These are phyloP conservation scores for Trinectes maculatus DNA, from an alignment of 2,113 vertebrate species.

Conservation along the genomic window DNA sequence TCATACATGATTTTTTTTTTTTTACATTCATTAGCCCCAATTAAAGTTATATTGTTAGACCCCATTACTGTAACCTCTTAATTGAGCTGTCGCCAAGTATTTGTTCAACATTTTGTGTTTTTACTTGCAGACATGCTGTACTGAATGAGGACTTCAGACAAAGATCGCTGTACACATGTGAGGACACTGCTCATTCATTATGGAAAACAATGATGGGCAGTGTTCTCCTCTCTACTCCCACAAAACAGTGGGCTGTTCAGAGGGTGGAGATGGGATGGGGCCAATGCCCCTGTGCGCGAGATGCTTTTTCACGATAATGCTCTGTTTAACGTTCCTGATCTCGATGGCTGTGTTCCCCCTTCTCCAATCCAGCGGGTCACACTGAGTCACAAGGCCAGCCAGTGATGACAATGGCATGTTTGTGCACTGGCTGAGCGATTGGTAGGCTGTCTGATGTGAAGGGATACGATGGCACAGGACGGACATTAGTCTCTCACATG, in stretches of 20 bases:
- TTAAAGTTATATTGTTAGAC: not conserved
- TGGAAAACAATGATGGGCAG: slow-evolving; percentile 74
- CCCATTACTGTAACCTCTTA: not conserved
- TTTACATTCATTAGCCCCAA: not conserved
- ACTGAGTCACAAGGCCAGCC: slow-evolving; percentile 80
- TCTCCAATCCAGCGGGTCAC: slow-evolving; percentile 69
- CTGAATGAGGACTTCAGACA: slow-evolving; percentile 51
- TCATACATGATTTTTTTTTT: not conserved
- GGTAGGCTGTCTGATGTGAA: slow-evolving; percentile 58
- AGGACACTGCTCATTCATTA: slow-evolving; percentile 69
- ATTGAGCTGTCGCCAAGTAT: slow-evolving; percentile 26
- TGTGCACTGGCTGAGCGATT: slow-evolving; percentile 66
- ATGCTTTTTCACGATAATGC: slow-evolving; percentile 72
- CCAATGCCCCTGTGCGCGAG: slow-evolving; percentile 56
- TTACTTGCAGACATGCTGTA: slow-evolving; percentile 6
- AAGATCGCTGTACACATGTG: slow-evolving; percentile 56
- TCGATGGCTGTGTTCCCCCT: slow-evolving; percentile 57
- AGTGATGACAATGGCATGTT: slow-evolving; percentile 77
- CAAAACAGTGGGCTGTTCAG: slow-evolving; percentile 69
- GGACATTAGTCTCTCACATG: slow-evolving; percentile 35
- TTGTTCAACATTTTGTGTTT: slow-evolving; percentile 41
- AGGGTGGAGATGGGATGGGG: slow-evolving; percentile 33
- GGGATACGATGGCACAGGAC: slow-evolving; percentile 69
- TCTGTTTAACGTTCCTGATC: slow-evolving; percentile 67
- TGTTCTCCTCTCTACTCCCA: slow-evolving; percentile 66